Conservation (phyloP, 1,140 invertebrate genomes). For the Heterodera carotae region DNA sequence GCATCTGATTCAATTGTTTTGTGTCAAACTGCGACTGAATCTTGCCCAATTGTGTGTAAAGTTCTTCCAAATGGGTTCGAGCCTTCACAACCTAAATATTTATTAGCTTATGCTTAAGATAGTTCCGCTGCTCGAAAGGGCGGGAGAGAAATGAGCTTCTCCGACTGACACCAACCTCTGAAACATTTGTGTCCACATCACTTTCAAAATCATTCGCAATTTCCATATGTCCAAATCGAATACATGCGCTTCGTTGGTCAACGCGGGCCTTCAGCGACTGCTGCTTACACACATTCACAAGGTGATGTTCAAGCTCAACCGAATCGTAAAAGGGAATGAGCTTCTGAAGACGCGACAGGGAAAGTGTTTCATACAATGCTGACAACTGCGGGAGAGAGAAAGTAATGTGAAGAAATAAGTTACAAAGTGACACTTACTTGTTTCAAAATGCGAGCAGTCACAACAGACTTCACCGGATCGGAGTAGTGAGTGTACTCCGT, state of each 20-base stretch:
- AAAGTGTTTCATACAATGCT: constrained; percentile 60
- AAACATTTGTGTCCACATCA: constrained; percentile 42
- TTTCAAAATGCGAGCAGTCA: constrained; percentile 60
- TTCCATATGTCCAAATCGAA: constrained; percentile 57
- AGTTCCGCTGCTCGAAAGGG: too few relatives aligned
- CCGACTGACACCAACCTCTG: constrained; percentile 39
- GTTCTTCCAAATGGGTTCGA: constrained; percentile 49
- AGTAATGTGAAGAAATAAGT: not conserved
- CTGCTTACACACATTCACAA: constrained; percentile 61
- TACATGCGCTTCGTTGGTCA: constrained; percentile 58
- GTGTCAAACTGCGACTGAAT: constrained; percentile 45
- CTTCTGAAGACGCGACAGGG: constrained; percentile 51
- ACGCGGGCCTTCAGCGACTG: constrained; percentile 58
- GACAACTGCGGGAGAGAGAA: constrained; percentile 52
- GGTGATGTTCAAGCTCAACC: constrained; percentile 55
- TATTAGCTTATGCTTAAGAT: too few relatives aligned
- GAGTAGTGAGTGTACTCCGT: constrained; percentile 54
- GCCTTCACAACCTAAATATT: constrained; percentile 44
- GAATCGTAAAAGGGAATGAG: constrained; percentile 61
- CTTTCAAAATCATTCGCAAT: constrained; percentile 56
- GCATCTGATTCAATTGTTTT: constrained; percentile 19
- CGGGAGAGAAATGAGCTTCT: too few relatives aligned
- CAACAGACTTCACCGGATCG: constrained; percentile 44
- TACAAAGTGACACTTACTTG: constrained; percentile 48
- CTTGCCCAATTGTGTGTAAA: constrained; percentile 53